phyloP scores from a whole-genome alignment of 2,113 vertebrate species.

The Halcyon senegalensis region DNA sequence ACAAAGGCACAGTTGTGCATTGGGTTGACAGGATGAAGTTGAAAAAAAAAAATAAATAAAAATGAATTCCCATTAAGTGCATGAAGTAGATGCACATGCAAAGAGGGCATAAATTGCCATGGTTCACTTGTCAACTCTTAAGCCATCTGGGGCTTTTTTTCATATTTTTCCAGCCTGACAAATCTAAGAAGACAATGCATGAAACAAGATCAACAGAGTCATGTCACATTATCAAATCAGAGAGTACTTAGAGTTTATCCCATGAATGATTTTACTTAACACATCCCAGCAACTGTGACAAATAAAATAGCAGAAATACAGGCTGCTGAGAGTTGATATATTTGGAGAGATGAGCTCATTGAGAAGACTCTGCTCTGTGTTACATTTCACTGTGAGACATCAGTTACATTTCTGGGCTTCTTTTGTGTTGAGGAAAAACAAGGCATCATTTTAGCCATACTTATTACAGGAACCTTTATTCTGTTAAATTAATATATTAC shows the following conservation, averaged over 20 bases:
- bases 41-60: background rate
- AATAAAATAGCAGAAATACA: background rate
- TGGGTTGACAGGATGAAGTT: background rate
- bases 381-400: background rate
- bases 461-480: background rate
- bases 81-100: background rate
- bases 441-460: background rate
- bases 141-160: background rate
- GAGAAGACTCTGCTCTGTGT: background rate
- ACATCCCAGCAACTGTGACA: conserved; percentile 40
- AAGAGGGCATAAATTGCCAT: background rate
- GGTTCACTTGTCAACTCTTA: conserved; percentile 43
- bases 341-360: background rate
- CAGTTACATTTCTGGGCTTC: background rate
- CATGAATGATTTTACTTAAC: conserved; percentile 26
- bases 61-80: background rate
- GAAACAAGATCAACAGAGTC: conserved; percentile 64
- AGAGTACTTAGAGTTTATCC: background rate
- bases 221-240: conserved; percentile 54
- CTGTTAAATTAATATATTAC: background rate
- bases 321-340: background rate
- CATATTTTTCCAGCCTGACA: conserved; percentile 53
- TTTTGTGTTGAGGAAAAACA: background rate
- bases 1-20: background rate
- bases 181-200: conserved; percentile 61